Conservation (phyloP, 2,797 vertebrate genomes). For the Fringilla coelebs region DNA sequence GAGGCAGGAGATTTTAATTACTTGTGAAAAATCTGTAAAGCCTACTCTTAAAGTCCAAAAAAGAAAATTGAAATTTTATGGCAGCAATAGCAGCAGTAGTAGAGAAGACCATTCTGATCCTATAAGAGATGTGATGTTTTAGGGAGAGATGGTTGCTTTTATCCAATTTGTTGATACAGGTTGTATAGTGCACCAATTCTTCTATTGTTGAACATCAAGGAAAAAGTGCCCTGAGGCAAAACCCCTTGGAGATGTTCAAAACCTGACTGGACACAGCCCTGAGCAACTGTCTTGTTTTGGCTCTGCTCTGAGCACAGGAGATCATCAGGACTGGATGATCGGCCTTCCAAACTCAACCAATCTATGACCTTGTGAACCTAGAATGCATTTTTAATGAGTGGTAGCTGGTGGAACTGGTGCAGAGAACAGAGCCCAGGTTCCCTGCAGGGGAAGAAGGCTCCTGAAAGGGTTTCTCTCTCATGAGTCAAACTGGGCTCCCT, state of each 20-base stretch:
- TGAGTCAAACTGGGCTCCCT: background rate
- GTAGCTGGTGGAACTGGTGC: background rate
- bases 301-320: background rate
- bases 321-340: background rate
- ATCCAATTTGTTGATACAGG: background rate
- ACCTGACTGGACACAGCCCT: background rate
- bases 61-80: background rate
- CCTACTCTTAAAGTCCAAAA: background rate
- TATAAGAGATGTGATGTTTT: background rate
- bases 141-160: background rate
- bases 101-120: background rate
- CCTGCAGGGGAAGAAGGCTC: background rate
- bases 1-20: background rate
- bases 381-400: background rate
- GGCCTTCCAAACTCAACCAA: background rate
- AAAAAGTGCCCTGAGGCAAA: background rate
- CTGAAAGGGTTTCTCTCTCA: background rate
- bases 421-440: background rate
- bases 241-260: background rate
- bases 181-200: background rate
- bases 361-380: background rate
- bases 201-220: background rate
- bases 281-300: background rate
- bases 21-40: background rate
- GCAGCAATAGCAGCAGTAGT: background rate